Base-by-base conservation (phyloP, 2,888 invertebrate genomes). In the Eledona agricola region DNA sequence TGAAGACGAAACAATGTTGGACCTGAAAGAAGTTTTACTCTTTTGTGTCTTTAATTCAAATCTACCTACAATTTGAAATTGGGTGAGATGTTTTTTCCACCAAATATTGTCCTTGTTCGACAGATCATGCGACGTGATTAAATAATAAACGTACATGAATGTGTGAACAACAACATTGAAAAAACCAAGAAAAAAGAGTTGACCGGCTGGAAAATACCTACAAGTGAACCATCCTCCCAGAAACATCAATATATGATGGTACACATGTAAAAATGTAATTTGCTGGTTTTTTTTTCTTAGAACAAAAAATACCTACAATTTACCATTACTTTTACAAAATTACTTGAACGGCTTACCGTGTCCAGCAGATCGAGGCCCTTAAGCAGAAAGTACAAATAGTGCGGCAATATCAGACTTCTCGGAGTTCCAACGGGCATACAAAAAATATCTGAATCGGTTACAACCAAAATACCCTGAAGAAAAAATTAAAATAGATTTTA, bases 51-150 rank as follows among this genome's bases (percentile, higher is more conserved):
- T 4, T 19, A 19, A 5, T 19, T 19, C 19, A 19, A 19, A 3
- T 26, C 10, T 25, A n/a, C 78, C 76, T 72, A 82, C 81, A 67
- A 92, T 81, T 76, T 92, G 92, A 63, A 91, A 69, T 64, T 86
- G 87, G 0, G 92, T 92, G 52, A 92, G 85, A 66, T 88, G 81
- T 56, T 87, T 88, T 70, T 92, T 92, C 88, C 90, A 88, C 88
- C 89, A 89, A 1, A 87, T 72, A 45, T 85, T 84, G 55, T 84
- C 77, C 60, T 86, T 84, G 63, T 86, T 79, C 19, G 80, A 79
- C 0, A 89, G 88, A 13, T 86, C 80, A 32, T 86, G 73, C 0
- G 90, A 88, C 1, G 89, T 82, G 55, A 87, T 67, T n/a, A 89
- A 81, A 69, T 93, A 92, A 71, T 92, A 88, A 0, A 79, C 77